Evolutionary conservation across 2,888 invertebrate species (phyloP).

Genomic region (Escarpia spicata): DNA sequence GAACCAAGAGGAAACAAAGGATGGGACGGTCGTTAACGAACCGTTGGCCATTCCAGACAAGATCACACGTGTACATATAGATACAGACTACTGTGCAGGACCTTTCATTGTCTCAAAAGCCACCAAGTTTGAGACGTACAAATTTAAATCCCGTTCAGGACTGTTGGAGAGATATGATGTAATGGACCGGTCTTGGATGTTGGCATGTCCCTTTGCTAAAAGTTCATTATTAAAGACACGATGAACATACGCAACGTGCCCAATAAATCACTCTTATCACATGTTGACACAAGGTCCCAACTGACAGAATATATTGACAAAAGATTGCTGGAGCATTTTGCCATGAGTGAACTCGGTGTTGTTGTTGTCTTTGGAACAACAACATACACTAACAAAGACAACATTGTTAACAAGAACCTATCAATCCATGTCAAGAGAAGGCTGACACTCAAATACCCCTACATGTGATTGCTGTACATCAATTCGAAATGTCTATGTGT

Average conservation of each 20-base stretch:
- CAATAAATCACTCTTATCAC: background rate
- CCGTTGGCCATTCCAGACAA: background rate
- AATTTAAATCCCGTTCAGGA: background rate
- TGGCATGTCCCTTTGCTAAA: background rate
- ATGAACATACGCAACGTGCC: background rate
- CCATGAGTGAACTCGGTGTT: background rate
- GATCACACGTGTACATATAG: background rate
- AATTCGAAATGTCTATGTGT: conserved; percentile 7
- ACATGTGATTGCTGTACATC: background rate
- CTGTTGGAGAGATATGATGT: background rate
- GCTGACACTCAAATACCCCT: conserved; percentile 8
- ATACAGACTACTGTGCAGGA: background rate
- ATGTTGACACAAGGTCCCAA: no score
- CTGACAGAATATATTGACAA: background rate
- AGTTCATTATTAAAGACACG: background rate
- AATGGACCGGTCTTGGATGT: background rate
- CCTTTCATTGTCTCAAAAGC: background rate
- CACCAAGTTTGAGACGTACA: background rate
- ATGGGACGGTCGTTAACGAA: background rate
- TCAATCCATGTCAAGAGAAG: background rate
- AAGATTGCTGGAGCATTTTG: background rate
- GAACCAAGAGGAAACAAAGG: background rate
- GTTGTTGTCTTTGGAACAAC: background rate
- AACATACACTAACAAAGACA: background rate
- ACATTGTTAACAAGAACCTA: background rate